phyloP scores from a whole-genome alignment of 2,113 vertebrate species.

The Melanerpes formicivorus region DNA sequence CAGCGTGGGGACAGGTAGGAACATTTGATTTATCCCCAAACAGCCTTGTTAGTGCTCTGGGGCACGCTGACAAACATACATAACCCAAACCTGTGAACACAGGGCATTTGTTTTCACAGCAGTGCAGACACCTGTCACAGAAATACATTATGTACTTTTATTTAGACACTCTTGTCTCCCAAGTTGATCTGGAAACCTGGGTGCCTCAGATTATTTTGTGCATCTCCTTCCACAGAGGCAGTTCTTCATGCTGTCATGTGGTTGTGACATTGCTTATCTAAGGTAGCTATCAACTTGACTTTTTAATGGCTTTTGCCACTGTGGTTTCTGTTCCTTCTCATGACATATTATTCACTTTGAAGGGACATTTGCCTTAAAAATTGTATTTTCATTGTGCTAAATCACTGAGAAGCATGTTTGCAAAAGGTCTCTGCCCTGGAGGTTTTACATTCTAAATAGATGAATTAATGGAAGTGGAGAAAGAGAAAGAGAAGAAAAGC shows the following conservation, averaged over 20 bases:
- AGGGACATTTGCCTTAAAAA: background rate
- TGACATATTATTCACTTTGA: background rate
- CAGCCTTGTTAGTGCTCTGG: background rate
- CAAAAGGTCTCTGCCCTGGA: background rate
- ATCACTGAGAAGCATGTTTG: background rate
- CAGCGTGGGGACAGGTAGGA: background rate
- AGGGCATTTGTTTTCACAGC: background rate
- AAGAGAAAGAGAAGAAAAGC: background rate
- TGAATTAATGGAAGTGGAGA: background rate
- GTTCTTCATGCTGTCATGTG: background rate
- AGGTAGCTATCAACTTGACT: background rate
- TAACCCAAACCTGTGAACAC: background rate
- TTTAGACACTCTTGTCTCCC: background rate
- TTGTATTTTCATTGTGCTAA: background rate
- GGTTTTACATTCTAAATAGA: background rate
- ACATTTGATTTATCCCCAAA: background rate
- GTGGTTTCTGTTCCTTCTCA: background rate
- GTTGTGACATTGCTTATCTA: background rate
- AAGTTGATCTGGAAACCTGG: background rate
- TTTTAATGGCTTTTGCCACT: background rate
- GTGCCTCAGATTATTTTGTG: fast-evolving
- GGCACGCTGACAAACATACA: fast-evolving
- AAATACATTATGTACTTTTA: background rate
- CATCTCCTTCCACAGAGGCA: background rate
- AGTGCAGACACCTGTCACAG: background rate